Evolutionary conservation across 30 jellyfish, hydroid and myxozoan genomes (phyloP), one percentile per base, ranked within the genome.

Genomic region (Mastigias papua): DNA sequence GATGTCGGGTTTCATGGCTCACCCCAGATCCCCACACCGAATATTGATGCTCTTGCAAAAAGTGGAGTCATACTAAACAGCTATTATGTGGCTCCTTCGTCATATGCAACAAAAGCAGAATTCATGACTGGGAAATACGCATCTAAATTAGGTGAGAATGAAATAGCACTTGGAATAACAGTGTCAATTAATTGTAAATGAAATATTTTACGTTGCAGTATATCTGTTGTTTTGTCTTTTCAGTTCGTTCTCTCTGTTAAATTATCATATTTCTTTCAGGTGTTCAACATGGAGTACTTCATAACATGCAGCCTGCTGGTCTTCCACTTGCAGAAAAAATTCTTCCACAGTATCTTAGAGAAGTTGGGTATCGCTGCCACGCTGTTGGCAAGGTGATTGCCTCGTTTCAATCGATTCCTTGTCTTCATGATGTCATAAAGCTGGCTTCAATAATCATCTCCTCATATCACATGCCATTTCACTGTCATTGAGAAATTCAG

Each of bases 111-210:
- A 23, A 91, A 89, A 72, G 81, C 93, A 20, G 99, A 96, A 78
- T 70, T 96, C 64, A 86, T 96, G 97, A 96, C 99, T 0, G 99
- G 99, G 32, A 91, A 96, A 92, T 96, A 96, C 71, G 99, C 98
- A 29, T 60, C 96, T 21, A 83, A 84, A 25, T 48, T 91, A 62
- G 99, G 99, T 96, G 62, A 60, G 96, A n/a, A 1, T 13, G 54
- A 3, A 37, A 11, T 3, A n/a, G n/a, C n/a, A n/a, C n/a, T n/a
- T n/a, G n/a, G n/a, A n/a, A n/a, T n/a, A n/a, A n/a, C n/a, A n/a
- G n/a, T n/a, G n/a, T n/a, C n/a, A n/a, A n/a, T n/a, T n/a, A n/a
- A n/a, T n/a, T n/a, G n/a, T n/a, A n/a, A n/a, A n/a, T n/a, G n/a
- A n/a, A n/a, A n/a, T n/a, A n/a, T n/a, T n/a, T n/a, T n/a, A n/a